A percentile compares a stretch with the other conserved stretches of the same genome.
phyloP scores from a whole-genome alignment of 1,140 invertebrate genomes.

The Galleria mellonella region DNA sequence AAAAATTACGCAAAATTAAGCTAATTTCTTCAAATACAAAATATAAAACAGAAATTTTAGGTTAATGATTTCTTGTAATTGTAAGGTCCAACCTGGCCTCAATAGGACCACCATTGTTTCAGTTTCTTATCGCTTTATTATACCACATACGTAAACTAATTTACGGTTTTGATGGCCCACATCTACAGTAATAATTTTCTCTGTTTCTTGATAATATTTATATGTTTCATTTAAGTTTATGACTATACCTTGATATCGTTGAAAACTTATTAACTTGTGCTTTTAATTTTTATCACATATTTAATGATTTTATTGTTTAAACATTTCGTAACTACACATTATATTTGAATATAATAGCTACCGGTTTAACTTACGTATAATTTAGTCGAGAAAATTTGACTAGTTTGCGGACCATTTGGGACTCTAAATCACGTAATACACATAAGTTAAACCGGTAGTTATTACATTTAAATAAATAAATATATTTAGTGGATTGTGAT shows the following conservation, averaged over 20 bases:
- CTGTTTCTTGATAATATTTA: slow-evolving; percentile 19
- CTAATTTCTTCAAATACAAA: no score
- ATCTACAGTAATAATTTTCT: slow-evolving; percentile 38
- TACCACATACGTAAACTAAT: slow-evolving; percentile 36
- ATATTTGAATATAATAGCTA: no score
- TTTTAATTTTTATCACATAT: background rate
- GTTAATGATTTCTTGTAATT: slow-evolving; percentile 49
- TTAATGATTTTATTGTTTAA: no score
- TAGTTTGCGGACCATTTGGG: no score
- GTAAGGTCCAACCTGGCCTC: slow-evolving; percentile 31
- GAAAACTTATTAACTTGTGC: background rate
- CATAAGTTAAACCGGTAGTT: no score
- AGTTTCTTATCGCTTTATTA: slow-evolving; percentile 46
- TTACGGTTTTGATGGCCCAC: slow-evolving; percentile 48
- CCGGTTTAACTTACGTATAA: no score
- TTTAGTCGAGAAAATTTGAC: no score
- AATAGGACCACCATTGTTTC: slow-evolving; percentile 39
- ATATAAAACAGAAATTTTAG: slow-evolving; percentile 25
- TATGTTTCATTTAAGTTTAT: slow-evolving; percentile 29
- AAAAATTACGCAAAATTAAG: no score
- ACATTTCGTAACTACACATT: no score
- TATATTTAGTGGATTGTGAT: no score
- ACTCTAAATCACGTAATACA: no score
- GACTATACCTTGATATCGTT: background rate
- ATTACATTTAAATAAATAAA: no score